Evolutionary conservation across 2,888 invertebrate species (phyloP).

Genomic region (Lepidocyrtoides sp.): DNA sequence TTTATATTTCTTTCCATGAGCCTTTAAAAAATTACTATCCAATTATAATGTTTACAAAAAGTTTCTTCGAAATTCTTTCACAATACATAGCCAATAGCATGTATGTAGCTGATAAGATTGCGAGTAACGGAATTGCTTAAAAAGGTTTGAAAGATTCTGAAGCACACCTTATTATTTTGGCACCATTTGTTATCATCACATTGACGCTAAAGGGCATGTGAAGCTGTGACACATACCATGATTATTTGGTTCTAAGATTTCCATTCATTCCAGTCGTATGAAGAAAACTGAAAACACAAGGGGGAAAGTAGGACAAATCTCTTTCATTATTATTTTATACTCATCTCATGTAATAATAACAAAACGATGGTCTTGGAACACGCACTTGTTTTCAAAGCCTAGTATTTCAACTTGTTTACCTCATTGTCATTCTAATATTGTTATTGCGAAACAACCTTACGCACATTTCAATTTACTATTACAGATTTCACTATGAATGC

Average conservation of each 20-base stretch:
- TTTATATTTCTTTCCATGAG: too few relatives aligned
- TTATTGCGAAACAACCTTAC: not conserved
- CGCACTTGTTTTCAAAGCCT: not conserved
- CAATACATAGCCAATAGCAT: too few relatives aligned
- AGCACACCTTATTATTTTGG: not conserved
- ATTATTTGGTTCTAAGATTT: not conserved
- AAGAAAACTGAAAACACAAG: not conserved
- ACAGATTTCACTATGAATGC: too few relatives aligned
- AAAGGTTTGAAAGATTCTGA: too few relatives aligned
- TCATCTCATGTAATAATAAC: not conserved
- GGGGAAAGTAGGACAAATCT: conserved; percentile 27
- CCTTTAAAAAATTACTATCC: too few relatives aligned
- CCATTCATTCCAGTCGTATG: not conserved
- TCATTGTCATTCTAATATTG: not conserved
- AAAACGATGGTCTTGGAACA: not conserved
- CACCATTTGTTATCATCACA: not conserved
- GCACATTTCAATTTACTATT: not conserved
- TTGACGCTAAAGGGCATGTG: not conserved
- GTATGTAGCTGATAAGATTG: too few relatives aligned
- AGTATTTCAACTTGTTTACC: too few relatives aligned
- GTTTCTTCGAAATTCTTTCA: too few relatives aligned
- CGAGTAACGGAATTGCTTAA: too few relatives aligned
- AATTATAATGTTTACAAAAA: too few relatives aligned
- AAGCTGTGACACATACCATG: not conserved
- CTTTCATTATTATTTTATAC: conserved; percentile 24